Percentiles rank a stretch among this genome's conserved stretches.
phyloP scores from a whole-genome alignment of 2,113 vertebrate genomes.

The Phaetusa simplex region DNA sequence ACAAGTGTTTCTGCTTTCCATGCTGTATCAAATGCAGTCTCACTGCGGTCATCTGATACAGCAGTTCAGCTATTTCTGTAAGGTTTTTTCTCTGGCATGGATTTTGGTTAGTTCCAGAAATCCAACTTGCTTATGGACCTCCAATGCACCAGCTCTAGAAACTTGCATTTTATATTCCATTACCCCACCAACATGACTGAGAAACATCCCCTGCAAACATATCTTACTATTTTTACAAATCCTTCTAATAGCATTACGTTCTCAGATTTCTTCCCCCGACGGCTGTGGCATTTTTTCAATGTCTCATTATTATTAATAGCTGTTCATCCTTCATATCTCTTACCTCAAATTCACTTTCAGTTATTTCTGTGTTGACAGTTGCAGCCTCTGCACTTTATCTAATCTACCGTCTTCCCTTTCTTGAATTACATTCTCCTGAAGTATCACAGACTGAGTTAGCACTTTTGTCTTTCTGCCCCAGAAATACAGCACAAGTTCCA shows the following conservation, averaged over 20 bases:
- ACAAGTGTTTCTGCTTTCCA: neutral
- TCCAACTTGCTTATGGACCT: neutral
- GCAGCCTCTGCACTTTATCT: conserved; percentile 49
- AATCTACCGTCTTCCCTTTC: neutral
- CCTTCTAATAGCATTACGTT: neutral
- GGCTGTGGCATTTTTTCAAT: conserved; percentile 7
- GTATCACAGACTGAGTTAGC: neutral
- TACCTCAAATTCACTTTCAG: conserved; percentile 34
- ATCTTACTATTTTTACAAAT: conserved; percentile 44
- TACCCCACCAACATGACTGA: neutral
- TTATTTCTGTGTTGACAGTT: conserved; percentile 59
- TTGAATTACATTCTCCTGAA: neutral
- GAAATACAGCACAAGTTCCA: neutral
- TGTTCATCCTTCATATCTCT: conserved; percentile 22
- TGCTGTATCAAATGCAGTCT: neutral
- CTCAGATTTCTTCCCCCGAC: conserved; percentile 14
- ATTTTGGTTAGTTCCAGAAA: conserved; percentile 11
- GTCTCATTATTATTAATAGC: conserved; percentile 62
- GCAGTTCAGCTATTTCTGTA: conserved; percentile 23
- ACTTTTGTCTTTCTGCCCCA: neutral
- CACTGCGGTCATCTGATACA: neutral
- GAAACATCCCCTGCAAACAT: conserved; percentile 25
- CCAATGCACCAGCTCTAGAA: neutral
- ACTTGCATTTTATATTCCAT: conserved; percentile 11
- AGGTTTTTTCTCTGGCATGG: neutral